These are phyloP conservation scores for Eupithecia subfuscata DNA, from an alignment of 2,888 invertebrate genomes.

Conservation along the genomic window DNA sequence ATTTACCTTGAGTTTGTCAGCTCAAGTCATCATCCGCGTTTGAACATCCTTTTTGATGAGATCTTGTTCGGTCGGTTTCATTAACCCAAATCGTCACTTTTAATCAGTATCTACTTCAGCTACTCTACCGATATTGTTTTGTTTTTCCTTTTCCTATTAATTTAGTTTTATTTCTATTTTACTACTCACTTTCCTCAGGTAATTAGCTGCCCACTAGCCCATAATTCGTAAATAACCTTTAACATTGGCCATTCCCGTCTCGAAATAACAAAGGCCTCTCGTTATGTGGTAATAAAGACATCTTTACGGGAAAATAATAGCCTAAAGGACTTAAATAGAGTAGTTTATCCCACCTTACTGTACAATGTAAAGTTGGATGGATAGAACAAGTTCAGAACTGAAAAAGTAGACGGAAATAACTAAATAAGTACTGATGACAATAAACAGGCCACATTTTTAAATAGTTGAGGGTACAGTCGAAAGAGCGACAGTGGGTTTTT, in stretches of 20 bases:
- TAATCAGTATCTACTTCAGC: background rate
- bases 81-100: background rate
- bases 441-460: background rate
- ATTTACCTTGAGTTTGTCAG: too few relatives aligned
- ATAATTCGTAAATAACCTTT: conserved; percentile 31
- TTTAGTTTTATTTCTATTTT: conserved; percentile 27
- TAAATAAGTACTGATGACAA: too few relatives aligned
- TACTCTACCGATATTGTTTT: background rate
- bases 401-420: background rate
- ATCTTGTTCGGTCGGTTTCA: too few relatives aligned
- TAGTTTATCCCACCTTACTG: conserved; percentile 28
- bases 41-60: too few relatives aligned
- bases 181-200: conserved; percentile 25
- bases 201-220: conserved; percentile 27
- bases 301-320: conserved; percentile 38
- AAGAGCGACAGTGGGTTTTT: too few relatives aligned
- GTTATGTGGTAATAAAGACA: conserved; percentile 42
- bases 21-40: too few relatives aligned
- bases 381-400: background rate
- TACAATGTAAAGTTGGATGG: background rate
- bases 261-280: conserved; percentile 29
- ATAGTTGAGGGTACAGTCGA: too few relatives aligned
- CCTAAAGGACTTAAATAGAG: conserved; percentile 34
- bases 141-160: conserved; percentile 10
- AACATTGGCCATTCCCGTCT: conserved; percentile 30